These are phyloP conservation scores for Eurypyga helias DNA, from an alignment of 2,113 vertebrate species.

Conservation along the genomic window DNA sequence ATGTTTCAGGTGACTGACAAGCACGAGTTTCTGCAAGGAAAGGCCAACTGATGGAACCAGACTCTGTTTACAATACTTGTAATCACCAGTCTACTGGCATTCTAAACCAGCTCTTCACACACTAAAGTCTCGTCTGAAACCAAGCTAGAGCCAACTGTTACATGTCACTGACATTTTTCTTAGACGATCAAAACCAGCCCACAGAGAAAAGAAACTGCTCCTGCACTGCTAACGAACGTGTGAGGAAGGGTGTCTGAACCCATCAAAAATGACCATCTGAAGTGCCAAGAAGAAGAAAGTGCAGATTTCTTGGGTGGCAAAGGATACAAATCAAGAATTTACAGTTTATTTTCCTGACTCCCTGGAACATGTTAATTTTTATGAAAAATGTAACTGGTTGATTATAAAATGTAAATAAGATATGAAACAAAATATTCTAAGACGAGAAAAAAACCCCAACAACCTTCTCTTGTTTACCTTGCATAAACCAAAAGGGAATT, in stretches of 20 bases:
- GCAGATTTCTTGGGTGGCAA: neutral
- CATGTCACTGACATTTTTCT: neutral
- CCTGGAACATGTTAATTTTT: neutral
- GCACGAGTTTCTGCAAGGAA: neutral
- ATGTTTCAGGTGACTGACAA: neutral
- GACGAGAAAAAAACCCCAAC: neutral
- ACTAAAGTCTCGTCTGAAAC: neutral
- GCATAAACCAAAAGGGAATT: neutral
- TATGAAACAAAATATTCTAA: neutral
- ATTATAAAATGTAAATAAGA: neutral
- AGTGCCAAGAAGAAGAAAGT: neutral
- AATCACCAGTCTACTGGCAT: neutral
- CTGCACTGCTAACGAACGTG: neutral
- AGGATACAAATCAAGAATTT: neutral
- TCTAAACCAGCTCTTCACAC: neutral
- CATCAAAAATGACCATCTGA: neutral
- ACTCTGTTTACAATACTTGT: neutral
- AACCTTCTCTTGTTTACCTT: neutral
- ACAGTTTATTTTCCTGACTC: neutral
- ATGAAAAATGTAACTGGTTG: neutral
- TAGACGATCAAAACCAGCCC: neutral
- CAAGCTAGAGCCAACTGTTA: neutral
- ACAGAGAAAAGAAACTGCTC: neutral
- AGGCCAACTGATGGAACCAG: neutral
- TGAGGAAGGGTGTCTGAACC: neutral